Evolutionary conservation across 92 coral and sea anemone genomes (phyloP).

Genomic region (Paragorgia papillata): DNA sequence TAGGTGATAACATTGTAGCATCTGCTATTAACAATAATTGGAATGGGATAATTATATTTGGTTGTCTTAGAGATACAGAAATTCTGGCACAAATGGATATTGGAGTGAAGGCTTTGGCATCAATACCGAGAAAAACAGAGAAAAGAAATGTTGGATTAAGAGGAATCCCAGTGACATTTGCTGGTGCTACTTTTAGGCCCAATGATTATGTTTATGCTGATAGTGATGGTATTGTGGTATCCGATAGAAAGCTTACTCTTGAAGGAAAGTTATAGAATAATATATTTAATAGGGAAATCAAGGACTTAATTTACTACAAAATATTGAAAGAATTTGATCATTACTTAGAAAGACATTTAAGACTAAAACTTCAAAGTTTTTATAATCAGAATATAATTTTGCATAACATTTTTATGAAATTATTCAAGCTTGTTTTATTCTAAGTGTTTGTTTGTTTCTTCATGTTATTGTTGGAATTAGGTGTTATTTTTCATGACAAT

Average conservation of each 20-base stretch:
- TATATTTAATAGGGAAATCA: background rate
- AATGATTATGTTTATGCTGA: constrained; percentile 91
- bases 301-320: too few relatives aligned
- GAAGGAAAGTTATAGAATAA: constrained; percentile 35
- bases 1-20: constrained; percentile 89
- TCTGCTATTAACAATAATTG: constrained; percentile 81
- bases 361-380: too few relatives aligned
- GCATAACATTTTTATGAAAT: too few relatives aligned
- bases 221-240: constrained; percentile 85
- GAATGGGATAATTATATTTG: constrained; percentile 89
- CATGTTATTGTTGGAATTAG: too few relatives aligned
- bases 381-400: too few relatives aligned
- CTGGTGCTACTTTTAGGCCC: constrained; percentile 84
- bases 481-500: too few relatives aligned
- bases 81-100: constrained; percentile 70
- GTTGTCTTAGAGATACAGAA: constrained; percentile 86
- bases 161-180: constrained; percentile 84
- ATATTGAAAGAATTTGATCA: too few relatives aligned
- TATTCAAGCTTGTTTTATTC: too few relatives aligned
- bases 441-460: too few relatives aligned
- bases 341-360: too few relatives aligned
- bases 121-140: constrained; percentile 83
- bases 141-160: constrained; percentile 88
- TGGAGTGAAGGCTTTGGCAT: constrained; percentile 91
- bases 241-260: constrained; percentile 80